Evolutionary conservation across 2,797 vertebrate species (phyloP), one percentile per base, ranked within the genome.

Genomic region (Etheostoma perlongum): DNA sequence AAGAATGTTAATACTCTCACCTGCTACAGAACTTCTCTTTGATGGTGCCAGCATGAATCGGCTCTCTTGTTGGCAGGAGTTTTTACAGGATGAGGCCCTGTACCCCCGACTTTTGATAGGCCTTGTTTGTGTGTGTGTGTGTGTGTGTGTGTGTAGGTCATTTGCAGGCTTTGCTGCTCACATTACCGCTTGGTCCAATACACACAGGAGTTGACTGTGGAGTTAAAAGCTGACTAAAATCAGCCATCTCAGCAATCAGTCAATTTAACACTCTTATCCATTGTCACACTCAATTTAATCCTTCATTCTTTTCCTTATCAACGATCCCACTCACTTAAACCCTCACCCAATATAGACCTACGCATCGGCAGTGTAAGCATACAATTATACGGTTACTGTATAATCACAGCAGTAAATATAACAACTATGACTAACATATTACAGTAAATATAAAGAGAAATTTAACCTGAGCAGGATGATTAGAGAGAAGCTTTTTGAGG

Each of bases 1-100:
- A 88, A 78, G 88, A 91, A 92, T 86, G 88, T 88, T 89, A 91
- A 86, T 82, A 69, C 83, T 74, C 88, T 92, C 92, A 91, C 93
- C 94, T 94, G 92, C 87, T 80, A 83, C 83, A 74, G 36, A 25
- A 16, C 67, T 52, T n/a, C 55, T 47, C 90, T 94, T 93, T 93
- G 88, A 92, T 91, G 89, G 77, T 88, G 83, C 83, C 88, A 91
- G 92, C 88, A 48, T 80, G 90, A 87, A 72, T 78, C 36, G 63
- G 51, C 81, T 71, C 72, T 71, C 75, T 53, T 68, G 85, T 89
- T 90, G 86, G 88, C 88, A 86, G 85, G 55, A 77, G 71, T 84
- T 80, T 60, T 68, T 88, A 85, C 84, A 69, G 74, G 83, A 85
- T 78, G 87, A 83, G 73, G 82, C 83, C 79, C 66, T 5, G 44